Evolutionary conservation across 2,797 vertebrate genomes (phyloP).

Genomic region (Tolypeutes matacus): DNA sequence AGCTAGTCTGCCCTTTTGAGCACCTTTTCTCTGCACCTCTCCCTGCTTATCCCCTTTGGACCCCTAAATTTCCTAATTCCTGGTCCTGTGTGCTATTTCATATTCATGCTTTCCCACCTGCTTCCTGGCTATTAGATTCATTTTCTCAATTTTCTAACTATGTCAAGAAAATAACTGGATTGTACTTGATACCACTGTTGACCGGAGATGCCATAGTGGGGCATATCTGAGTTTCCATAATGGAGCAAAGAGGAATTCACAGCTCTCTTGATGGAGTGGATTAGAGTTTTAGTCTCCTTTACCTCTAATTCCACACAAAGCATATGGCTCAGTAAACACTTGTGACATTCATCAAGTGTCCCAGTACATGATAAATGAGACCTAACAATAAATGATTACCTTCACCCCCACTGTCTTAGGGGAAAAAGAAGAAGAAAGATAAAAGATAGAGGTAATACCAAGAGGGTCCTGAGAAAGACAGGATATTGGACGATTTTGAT

Average conservation of each 20-base stretch:
- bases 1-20: background rate
- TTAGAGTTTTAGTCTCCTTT: background rate
- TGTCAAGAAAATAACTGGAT: background rate
- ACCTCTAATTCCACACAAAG: background rate
- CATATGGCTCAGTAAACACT: background rate
- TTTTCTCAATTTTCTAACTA: background rate
- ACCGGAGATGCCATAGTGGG: background rate
- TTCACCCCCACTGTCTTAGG: background rate
- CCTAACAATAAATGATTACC: background rate
- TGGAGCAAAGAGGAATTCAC: background rate
- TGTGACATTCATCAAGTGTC: background rate
- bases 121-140: background rate
- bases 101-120: background rate
- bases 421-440: background rate
- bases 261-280: background rate
- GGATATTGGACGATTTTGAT: background rate
- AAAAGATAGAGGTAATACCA: background rate
- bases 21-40: background rate
- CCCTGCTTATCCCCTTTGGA: background rate
- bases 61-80: background rate
- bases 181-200: background rate
- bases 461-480: background rate
- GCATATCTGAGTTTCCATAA: background rate
- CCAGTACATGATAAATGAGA: background rate
- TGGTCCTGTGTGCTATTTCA: background rate